Evolutionary conservation across 2,888 invertebrate species (phyloP).

Genomic region (Synergus itoensis): DNA sequence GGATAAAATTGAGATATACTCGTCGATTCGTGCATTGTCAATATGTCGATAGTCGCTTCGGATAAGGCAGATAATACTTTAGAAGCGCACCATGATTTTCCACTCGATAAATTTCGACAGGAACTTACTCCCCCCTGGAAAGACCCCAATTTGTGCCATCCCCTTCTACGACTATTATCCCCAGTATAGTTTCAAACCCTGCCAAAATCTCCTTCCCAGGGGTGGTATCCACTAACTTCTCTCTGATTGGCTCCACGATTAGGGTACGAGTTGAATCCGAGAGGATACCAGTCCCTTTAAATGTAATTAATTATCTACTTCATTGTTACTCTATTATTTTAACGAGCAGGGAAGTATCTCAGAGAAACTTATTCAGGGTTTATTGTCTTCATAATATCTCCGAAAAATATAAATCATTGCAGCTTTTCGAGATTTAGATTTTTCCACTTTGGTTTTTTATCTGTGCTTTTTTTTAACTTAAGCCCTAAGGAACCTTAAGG

Average conservation of each 20-base stretch:
- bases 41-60: constrained; percentile 33
- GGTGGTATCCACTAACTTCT: constrained; percentile 42
- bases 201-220: constrained; percentile 43
- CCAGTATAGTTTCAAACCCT: constrained; percentile 46
- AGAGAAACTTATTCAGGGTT: neutral
- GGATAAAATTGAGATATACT: neutral
- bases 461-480: too few relatives aligned
- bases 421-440: neutral
- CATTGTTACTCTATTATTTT: constrained; percentile 18
- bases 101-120: constrained; percentile 51
- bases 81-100: constrained; percentile 41
- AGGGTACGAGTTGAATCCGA: constrained; percentile 43
- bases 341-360: neutral
- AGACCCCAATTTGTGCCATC: constrained; percentile 50
- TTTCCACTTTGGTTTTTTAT: neutral
- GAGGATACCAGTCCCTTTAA: constrained; percentile 6
- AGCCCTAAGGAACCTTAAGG: neutral
- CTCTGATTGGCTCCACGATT: constrained; percentile 50
- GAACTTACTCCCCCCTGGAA: constrained; percentile 38
- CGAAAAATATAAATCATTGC: neutral
- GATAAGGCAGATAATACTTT: constrained; percentile 44
- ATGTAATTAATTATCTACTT: constrained; percentile 34
- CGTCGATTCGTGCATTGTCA: constrained; percentile 20
- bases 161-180: constrained; percentile 39
- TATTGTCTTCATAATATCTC: neutral